Evolutionary conservation across 2,888 invertebrate species (phyloP), one percentile per base, ranked within the genome.

Genomic region (Cryptophagus acutangulus): DNA sequence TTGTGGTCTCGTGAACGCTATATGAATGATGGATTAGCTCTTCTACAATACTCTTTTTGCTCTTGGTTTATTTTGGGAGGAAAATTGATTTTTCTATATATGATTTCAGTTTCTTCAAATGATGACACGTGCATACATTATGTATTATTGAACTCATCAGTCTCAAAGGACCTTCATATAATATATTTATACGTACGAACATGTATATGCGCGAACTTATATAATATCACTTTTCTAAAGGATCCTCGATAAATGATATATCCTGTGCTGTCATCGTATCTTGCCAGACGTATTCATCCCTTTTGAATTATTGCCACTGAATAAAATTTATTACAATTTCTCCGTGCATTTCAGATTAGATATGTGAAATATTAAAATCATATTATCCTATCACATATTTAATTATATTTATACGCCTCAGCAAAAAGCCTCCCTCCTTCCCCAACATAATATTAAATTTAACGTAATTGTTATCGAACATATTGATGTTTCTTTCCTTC

Each of bases 191-290:
- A 20, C 9, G 20, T 20, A 20, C 9, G 20, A 8, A 20, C 9
- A 6, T 20, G 9, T 20, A 20, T 40, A 30, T 43, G 36, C 24
- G 24, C 12, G 49, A 57, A 57, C 54, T 56, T 57, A 58, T 57
- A 57, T 57, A 58, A 58, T 58, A 59, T 61, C 57, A 61, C 58
- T 58, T 58, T 59, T 59, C 56, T 54, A 61, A 54, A 55, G 54
- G 52, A 62, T 62, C n/a, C 62, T 59, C 65, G 62, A 66, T 65
- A 65, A 65, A 66, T 67, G 67, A 66, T 66, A 65, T 65, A 67
- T 67, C 62, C 62, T 52, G 56, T 54, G 58, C 58, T 65, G 65
- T 66, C 65, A 64, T 61, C 63, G 59, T 57, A 48, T 57, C 59
- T 56, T 54, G 52, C 55, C 61, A 58, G 61, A 61, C 62, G 61